Evolutionary conservation across 2,888 invertebrate genomes (phyloP), one percentile per base, ranked within the genome.

Genomic region (Taphrorychus bicolor): DNA sequence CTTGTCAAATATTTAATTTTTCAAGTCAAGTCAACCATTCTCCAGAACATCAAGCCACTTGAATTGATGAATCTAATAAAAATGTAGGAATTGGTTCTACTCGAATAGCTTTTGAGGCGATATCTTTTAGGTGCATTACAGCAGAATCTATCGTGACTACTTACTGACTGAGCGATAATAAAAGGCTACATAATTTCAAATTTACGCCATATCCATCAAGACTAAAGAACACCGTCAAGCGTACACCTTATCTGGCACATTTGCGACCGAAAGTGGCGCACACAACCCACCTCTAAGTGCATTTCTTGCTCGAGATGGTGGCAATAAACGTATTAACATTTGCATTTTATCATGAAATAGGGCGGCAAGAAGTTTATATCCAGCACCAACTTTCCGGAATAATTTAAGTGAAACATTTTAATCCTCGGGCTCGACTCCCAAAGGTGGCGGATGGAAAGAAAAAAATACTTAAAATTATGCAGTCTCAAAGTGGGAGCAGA

Each of bases 251-350:
- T 66, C 60, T 54, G 22, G 40, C 32, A 40, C 53, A 60, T 60
- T 65, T 56, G 40, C 56, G 19, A 9, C 21, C 19, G 48, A 60
- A 66, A 60, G 22, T 66, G 19, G 61, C 42, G 41, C 56, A 57
- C 57, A 60, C 41, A 66, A 61, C 51, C 57, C 18, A 40, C 16
- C 48, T 51, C 17, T 67, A 62, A 67, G 59, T 62, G 62, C 62
- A 59, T 62, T 67, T 62, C 67, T 62, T 67, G 53, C 62, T 5
- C 52, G 57, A 32, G 52, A 67, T 56, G 53, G 67, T 59, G 62
- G 53, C 67, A 54, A 56, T 67, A 63, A 62, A 67, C 59, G 59
- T 67, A 63, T 67, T 67, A 67, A 59, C 58, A 62, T 67, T 67
- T 67, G 67, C 67, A 67, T 67, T 67, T 62, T 59, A 67, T 59